phyloP scores from a whole-genome alignment of 2,113 vertebrate genomes.

The Oenanthe melanoleuca region DNA sequence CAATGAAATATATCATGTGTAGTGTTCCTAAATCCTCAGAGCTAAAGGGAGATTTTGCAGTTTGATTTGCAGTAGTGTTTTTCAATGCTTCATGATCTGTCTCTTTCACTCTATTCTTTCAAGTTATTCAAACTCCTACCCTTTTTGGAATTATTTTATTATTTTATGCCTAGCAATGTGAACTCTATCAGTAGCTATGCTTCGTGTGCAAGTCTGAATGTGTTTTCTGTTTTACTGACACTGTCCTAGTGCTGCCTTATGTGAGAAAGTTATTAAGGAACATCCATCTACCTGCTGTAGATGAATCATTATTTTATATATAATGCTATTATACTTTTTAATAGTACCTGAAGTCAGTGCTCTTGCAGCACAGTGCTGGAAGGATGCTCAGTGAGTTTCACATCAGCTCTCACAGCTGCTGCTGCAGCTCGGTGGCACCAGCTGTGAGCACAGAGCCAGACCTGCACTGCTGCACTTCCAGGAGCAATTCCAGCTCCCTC shows the following conservation, averaged over 20 bases:
- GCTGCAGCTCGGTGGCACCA: not conserved
- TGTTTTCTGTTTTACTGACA: not conserved
- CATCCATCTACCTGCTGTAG: not conserved
- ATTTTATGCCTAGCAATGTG: not conserved
- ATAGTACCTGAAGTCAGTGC: not conserved
- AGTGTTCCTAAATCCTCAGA: not conserved
- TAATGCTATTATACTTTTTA: not conserved
- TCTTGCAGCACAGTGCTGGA: not conserved
- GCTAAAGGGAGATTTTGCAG: not conserved
- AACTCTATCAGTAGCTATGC: not conserved
- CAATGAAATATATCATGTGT: not conserved
- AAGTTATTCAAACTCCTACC: not conserved
- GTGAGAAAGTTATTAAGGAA: not conserved
- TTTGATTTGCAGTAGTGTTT: not conserved
- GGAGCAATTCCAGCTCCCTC: not conserved
- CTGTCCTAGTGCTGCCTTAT: not conserved
- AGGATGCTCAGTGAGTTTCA: not conserved
- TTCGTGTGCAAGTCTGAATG: rapidly evolving
- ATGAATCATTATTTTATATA: not conserved
- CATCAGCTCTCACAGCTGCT: not conserved
- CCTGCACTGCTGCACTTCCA: not conserved
- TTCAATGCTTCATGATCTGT: not conserved
- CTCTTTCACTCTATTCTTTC: not conserved
- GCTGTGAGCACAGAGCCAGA: not conserved
- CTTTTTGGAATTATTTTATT: not conserved